These are phyloP conservation scores for Scelioninae gen. 1 DNA, from an alignment of 2,888 invertebrate species.

Conservation along the genomic window DNA sequence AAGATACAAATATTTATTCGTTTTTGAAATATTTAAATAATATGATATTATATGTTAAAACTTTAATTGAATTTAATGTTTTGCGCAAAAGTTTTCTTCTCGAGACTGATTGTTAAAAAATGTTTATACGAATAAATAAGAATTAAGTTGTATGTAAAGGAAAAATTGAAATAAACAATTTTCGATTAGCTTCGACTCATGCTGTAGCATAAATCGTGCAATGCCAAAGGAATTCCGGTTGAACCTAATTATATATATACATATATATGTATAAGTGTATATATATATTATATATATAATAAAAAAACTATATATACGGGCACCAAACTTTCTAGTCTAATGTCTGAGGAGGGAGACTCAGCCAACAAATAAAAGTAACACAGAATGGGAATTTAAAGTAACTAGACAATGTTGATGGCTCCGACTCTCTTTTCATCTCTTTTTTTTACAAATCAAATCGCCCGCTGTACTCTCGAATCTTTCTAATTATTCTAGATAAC, in stretches of 20 bases:
- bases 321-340: constrained; percentile 60
- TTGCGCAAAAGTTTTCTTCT: constrained; percentile 39
- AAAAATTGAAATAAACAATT: constrained; percentile 47
- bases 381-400: constrained; percentile 14
- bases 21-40: too few species aligned
- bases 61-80: too few species aligned
- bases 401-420: constrained; percentile 58
- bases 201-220: constrained; percentile 69
- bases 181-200: constrained; percentile 67
- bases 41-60: too few species aligned
- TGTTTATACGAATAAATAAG: constrained; percentile 63
- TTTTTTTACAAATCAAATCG: constrained; percentile 54
- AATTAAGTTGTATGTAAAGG: constrained; percentile 55
- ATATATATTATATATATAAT: constrained; percentile 66
- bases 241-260: constrained; percentile 71
- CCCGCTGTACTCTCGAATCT: constrained; percentile 60
- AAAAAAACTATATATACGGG: constrained; percentile 48
- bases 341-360: constrained; percentile 54
- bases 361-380: constrained; percentile 32
- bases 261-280: constrained; percentile 52
- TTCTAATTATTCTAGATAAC: constrained; percentile 62
- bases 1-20: too few species aligned
- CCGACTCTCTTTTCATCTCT: constrained; percentile 55
- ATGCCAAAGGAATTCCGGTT: constrained; percentile 72
- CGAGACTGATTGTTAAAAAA: constrained; percentile 54